phyloP scores from a whole-genome alignment of 2,797 vertebrate species.

The Thalassophryne amazonica region DNA sequence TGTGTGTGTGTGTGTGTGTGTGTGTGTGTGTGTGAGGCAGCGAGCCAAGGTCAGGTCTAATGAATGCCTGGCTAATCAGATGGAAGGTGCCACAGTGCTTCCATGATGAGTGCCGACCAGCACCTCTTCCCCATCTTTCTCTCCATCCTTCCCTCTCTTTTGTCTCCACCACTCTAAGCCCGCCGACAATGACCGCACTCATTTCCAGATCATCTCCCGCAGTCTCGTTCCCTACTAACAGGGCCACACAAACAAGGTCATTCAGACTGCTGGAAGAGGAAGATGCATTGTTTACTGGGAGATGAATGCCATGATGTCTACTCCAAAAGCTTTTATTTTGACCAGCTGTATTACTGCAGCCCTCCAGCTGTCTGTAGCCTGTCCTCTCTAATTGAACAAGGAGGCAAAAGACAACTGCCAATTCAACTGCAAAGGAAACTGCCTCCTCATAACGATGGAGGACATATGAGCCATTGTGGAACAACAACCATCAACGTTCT shows the following conservation, averaged over 20 bases:
- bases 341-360: slow-evolving; percentile 64
- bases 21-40: slow-evolving; percentile 27
- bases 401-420: slow-evolving; percentile 69
- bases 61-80: slow-evolving; percentile 61
- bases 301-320: slow-evolving; percentile 71
- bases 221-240: slow-evolving; percentile 55
- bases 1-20: no score
- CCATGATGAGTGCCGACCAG: slow-evolving; percentile 38
- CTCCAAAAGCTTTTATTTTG: slow-evolving; percentile 70
- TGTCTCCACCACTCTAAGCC: slow-evolving; percentile 19
- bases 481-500: no score
- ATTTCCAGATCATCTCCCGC: slow-evolving; percentile 53
- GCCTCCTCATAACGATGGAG: slow-evolving; percentile 55
- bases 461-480: slow-evolving; percentile 45
- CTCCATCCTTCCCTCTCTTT: slow-evolving; percentile 11
- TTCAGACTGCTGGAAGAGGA: slow-evolving; percentile 63
- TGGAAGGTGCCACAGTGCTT: slow-evolving; percentile 46
- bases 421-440: slow-evolving; percentile 68
- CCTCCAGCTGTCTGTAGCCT: slow-evolving; percentile 21
- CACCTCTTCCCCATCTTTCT: slow-evolving; percentile 3
- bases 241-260: slow-evolving; percentile 74
- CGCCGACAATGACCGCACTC: slow-evolving; percentile 63
- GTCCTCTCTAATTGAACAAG: slow-evolving; percentile 69
- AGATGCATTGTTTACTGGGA: slow-evolving; percentile 75
- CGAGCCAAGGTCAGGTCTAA: slow-evolving; percentile 64